Evolutionary conservation across 2,113 vertebrate species (phyloP).

Genomic region (Daubentonia madagascariensis): DNA sequence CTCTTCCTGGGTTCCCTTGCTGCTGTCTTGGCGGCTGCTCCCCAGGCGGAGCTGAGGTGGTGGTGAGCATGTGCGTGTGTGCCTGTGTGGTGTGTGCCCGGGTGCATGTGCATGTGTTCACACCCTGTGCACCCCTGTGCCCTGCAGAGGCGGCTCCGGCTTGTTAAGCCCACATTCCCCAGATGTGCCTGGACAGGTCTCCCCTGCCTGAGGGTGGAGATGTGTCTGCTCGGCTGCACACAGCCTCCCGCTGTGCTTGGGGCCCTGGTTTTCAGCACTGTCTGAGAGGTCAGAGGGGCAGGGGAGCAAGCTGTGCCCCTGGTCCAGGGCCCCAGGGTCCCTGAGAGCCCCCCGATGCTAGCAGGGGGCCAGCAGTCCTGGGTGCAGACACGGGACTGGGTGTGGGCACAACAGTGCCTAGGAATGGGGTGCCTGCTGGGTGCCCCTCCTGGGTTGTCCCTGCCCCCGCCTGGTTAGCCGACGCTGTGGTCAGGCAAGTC

Average conservation of each 20-base stretch:
- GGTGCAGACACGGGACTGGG: background rate
- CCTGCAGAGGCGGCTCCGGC: rapidly evolving
- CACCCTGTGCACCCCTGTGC: rapidly evolving
- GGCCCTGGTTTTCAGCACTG: background rate
- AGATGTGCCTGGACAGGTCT: background rate
- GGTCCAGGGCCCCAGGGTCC: background rate
- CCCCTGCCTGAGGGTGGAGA: rapidly evolving
- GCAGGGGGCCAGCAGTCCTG: background rate
- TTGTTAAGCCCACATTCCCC: background rate
- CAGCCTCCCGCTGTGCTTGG: background rate
- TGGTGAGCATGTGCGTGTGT: background rate
- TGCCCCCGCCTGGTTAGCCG: background rate
- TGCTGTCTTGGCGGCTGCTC: background rate
- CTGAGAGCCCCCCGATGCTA: background rate
- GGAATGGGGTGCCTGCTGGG: too few relatives aligned
- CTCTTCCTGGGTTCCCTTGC: background rate
- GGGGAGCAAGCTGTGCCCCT: background rate
- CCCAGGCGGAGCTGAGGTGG: background rate
- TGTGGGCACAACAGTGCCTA: rapidly evolving
- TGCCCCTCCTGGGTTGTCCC: background rate
- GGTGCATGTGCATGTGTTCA: background rate
- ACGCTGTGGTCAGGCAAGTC: rapidly evolving
- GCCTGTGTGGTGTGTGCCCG: background rate
- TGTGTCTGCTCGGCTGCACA: background rate
- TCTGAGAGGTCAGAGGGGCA: background rate